These are phyloP conservation scores for Penaeus chinensis DNA, from an alignment of 1,140 invertebrate species.

Conservation along the genomic window DNA sequence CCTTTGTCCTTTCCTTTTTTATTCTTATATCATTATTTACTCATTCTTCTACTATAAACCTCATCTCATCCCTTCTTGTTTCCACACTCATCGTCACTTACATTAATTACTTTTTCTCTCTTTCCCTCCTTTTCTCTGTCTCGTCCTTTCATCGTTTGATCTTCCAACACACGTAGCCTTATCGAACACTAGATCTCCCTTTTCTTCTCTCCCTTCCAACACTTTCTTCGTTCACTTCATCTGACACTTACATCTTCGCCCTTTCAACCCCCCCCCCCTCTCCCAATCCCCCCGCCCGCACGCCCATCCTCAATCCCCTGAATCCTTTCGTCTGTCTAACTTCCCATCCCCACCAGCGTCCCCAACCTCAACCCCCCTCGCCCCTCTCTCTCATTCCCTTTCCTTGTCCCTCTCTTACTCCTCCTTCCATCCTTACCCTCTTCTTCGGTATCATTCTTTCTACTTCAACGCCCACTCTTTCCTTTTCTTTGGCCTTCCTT, in stretches of 20 bases:
- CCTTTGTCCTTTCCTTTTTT: too few relatives aligned
- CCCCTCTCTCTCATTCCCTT: neutral
- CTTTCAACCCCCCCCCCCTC: neutral
- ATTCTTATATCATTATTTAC: too few relatives aligned
- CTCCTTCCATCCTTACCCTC: too few relatives aligned
- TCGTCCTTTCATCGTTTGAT: neutral
- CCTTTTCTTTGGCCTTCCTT: neutral
- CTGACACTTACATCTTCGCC: neutral
- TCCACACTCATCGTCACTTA: too few relatives aligned
- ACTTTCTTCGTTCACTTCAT: neutral
- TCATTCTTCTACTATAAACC: too few relatives aligned
- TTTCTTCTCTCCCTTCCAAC: neutral
- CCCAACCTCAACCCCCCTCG: neutral
- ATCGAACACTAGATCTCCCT: neutral
- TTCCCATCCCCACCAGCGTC: neutral
- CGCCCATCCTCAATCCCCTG: slow-evolving; percentile 7
- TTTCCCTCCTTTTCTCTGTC: neutral
- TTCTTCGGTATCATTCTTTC: neutral
- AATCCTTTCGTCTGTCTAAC: slow-evolving; percentile 2
- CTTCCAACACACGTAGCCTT: neutral
- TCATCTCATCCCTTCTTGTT: too few relatives aligned
- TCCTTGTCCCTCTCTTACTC: neutral
- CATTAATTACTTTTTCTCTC: neutral
- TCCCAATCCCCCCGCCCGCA: slow-evolving; percentile 3
- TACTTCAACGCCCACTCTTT: neutral